phyloP scores from a whole-genome alignment of 2,113 vertebrate species.

The Misgurnus mizolepis region DNA sequence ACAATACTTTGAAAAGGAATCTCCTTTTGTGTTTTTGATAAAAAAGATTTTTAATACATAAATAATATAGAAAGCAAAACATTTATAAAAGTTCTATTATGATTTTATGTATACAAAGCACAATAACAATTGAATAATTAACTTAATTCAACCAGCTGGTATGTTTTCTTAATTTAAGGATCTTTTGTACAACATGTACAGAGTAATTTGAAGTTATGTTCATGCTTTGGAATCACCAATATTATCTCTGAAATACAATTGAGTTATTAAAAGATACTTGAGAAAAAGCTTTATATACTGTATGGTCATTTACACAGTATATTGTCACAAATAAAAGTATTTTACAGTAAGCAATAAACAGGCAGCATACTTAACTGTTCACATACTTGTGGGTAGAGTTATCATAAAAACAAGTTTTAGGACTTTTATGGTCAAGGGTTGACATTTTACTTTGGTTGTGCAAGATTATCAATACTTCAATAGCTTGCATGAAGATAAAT shows the following conservation, averaged over 20 bases:
- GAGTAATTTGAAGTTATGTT: background rate
- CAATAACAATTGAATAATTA: conserved; percentile 2
- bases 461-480: conserved; percentile 19
- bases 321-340: background rate
- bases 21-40: background rate
- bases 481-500: background rate
- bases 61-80: background rate
- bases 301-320: no score
- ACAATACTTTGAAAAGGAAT: background rate
- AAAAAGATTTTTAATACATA: background rate
- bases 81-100: background rate
- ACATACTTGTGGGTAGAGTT: background rate
- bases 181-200: background rate
- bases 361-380: background rate
- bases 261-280: no score
- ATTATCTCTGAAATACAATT: no score
- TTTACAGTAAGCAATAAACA: background rate
- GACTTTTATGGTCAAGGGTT: background rate
- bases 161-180: conserved; percentile 5
- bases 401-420: background rate
- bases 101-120: background rate
- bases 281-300: no score
- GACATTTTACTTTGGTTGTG: background rate
- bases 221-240: background rate
- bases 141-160: background rate